Evolutionary conservation across 2,888 invertebrate genomes (phyloP).

Genomic region (Heliconius erato): DNA sequence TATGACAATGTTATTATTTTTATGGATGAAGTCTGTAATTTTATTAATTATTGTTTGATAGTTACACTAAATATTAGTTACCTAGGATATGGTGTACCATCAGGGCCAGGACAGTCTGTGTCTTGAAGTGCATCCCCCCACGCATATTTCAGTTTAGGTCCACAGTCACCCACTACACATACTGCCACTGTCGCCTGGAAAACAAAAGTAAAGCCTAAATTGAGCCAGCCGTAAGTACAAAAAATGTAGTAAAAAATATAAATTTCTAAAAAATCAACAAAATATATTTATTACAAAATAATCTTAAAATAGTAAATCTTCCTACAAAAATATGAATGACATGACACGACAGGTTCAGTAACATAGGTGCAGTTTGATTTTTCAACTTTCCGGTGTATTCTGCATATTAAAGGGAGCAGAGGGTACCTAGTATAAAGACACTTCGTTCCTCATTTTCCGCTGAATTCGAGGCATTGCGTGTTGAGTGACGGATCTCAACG

Average conservation of each 20-base stretch:
- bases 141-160: slow-evolving; percentile 91
- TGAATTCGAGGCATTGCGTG: too few species aligned
- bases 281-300: too few species aligned
- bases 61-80: background rate
- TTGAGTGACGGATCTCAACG: too few species aligned
- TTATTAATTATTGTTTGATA: background rate
- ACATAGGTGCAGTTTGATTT: background rate
- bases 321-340: background rate
- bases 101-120: slow-evolving; percentile 93
- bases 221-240: background rate
- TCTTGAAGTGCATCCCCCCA: slow-evolving; percentile 95
- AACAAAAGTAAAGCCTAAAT: background rate
- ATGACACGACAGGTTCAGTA: background rate
- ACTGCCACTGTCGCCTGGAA: slow-evolving; percentile 71
- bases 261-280: too few species aligned
- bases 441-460: too few species aligned
- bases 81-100: slow-evolving; percentile 91
- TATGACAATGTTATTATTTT: background rate
- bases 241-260: background rate
- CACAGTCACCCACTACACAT: slow-evolving; percentile 77
- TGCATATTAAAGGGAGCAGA: too few species aligned
- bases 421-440: too few species aligned
- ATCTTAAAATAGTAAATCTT: background rate
- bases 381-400: too few species aligned
- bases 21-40: background rate